Base-by-base conservation (phyloP, 1,140 invertebrate species). In the Drosophila dunni region DNA sequence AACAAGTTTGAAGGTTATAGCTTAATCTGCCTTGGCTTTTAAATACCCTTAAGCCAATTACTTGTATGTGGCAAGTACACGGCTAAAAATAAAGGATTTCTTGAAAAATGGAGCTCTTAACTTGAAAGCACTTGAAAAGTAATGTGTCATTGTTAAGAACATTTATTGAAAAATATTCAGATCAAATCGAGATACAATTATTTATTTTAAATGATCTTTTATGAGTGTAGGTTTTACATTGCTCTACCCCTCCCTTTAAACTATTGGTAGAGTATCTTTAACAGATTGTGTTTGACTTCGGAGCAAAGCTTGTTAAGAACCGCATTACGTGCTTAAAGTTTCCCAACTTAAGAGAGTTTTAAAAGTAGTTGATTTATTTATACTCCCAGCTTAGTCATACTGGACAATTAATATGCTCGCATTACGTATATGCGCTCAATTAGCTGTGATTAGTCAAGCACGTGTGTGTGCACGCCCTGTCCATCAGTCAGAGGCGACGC, bases 401-500 rank as follows among this genome's bases (percentile, higher is more conserved):
- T 13, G 64, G 51, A 68, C 78, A 88, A 88, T 88, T 89, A 88
- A 84, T 84, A 89, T 89, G 81, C 78, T 88, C 74, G 53, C 84
- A 84, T 84, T 88, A 84, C 77, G 63, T 64, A 80, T 80, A 80
- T 84, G 77, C 77, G 80, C 77, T 81, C 84, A 89, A 89, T 88
- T 88, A 84, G 62, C 73, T 73, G 72, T 78, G 76, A 88, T 88
- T 89, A 89, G 80, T 88, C 84, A 78, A 84, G 84, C 84, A 89
- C 80, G 78, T 84, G 77, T 89, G 77, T 89, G 69, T 33, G 42
- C 61, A 80, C 83, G 69, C 84, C 80, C 69, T 44, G 63, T 74
- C 84, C 84, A 88, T 89, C 81, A 83, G 61, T 64, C 50, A 13
- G 33, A 54, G 60, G 38, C 58, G 64, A 64, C 53, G 20, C 53